These are phyloP conservation scores for Noctua janthina DNA, from an alignment of 2,888 invertebrate species.

Conservation along the genomic window DNA sequence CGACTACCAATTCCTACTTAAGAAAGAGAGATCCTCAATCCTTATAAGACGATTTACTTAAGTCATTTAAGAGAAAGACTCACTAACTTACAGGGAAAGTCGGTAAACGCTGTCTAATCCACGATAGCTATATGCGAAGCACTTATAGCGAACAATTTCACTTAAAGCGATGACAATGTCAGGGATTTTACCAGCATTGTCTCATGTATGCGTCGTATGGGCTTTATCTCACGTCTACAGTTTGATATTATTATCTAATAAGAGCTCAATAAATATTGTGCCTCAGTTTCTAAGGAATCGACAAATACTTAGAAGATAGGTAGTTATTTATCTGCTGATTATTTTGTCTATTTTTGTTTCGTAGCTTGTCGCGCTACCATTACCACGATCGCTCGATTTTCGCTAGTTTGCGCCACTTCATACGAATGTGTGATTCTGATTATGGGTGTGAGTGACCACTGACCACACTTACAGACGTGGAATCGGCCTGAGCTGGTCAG, in stretches of 20 bases:
- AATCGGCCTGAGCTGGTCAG: not conserved
- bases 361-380: not conserved
- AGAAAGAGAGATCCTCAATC: slow-evolving; percentile 8
- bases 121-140: slow-evolving; percentile 47
- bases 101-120: slow-evolving; percentile 49
- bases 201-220: slow-evolving; percentile 1
- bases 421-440: not conserved
- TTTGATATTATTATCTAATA: slow-evolving; percentile 35
- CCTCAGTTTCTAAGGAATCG: slow-evolving; percentile 11
- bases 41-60: slow-evolving; percentile 28
- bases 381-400: not conserved
- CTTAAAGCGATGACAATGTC: slow-evolving; percentile 52
- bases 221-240: slow-evolving; percentile 39
- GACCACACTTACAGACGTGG: not conserved
- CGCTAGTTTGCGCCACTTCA: not conserved
- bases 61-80: slow-evolving; percentile 51
- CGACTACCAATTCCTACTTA: not conserved
- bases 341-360: slow-evolving; percentile 6
- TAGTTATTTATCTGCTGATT: not conserved
- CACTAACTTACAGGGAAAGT: slow-evolving; percentile 50
- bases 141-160: slow-evolving; percentile 55
- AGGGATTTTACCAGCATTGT: slow-evolving; percentile 53
- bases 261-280: slow-evolving; percentile 50
- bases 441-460: not conserved
- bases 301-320: slow-evolving; percentile 41